These are phyloP conservation scores for Euschistus heros DNA, from an alignment of 1,140 invertebrate species.

Conservation along the genomic window DNA sequence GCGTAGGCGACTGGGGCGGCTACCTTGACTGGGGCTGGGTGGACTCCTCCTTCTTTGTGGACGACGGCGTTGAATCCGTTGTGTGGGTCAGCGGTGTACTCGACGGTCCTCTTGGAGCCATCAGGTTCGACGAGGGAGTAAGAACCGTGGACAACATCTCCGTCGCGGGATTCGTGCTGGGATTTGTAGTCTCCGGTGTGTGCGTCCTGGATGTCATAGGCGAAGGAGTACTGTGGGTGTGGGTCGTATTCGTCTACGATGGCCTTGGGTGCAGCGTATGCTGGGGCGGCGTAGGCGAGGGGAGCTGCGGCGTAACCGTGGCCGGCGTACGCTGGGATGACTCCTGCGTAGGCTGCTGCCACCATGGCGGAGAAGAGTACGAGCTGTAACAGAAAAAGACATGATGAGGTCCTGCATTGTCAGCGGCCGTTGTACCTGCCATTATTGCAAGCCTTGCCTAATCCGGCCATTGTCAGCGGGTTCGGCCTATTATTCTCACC, in stretches of 20 bases:
- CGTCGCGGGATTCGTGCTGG: constrained; percentile 12
- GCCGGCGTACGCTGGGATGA: background rate
- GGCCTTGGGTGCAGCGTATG: background rate
- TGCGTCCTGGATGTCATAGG: constrained; percentile 12
- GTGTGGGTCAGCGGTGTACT: constrained; percentile 16
- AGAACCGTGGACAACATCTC: constrained; percentile 7
- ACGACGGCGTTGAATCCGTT: constrained; percentile 15
- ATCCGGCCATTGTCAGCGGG: no score
- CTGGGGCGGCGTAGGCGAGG: background rate
- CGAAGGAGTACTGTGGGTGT: constrained; percentile 12
- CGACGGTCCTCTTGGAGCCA: constrained; percentile 14
- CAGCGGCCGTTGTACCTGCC: background rate
- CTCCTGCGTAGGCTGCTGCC: constrained; percentile 1
- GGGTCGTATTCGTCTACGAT: constrained; percentile 9
- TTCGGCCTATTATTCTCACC: no score
- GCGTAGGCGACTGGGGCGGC: constrained; percentile 5
- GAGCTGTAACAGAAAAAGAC: constrained; percentile 1
- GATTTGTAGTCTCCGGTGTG: constrained; percentile 12
- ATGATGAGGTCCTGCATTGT: background rate
- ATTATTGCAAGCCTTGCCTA: no score
- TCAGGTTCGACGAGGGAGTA: constrained; percentile 13
- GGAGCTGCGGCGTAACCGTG: constrained; percentile 7
- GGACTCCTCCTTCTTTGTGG: constrained; percentile 8
- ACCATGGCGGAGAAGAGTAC: constrained; percentile 8
- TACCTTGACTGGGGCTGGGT: constrained; percentile 1